Base-by-base conservation (phyloP, 2,113 vertebrate genomes). In the Poeciliopsis prolifica region DNA sequence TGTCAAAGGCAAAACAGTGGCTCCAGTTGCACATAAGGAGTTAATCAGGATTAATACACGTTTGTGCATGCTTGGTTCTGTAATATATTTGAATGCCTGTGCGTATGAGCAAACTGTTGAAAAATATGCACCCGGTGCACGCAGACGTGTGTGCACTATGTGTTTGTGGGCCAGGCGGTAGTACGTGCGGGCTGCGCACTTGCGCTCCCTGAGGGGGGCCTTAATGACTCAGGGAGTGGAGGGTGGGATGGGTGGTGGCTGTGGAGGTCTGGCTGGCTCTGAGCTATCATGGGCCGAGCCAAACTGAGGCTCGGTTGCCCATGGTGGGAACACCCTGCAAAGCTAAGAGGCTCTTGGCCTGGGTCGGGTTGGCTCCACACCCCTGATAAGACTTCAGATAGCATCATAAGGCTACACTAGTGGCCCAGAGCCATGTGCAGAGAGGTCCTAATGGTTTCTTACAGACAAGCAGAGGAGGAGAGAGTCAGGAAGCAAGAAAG, bases 191-290 rank as follows among this genome's bases (percentile, higher is more conserved):
- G 89, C 89, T 84, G 87, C 86, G 93, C 91, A 92, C 87, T 89
- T 83, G 77, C 65, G 85, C 79, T 94, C 92, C 93, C 94, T 71
- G 66, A 80, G 31, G 93, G 94, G 80, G 89, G 86, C 83, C 92
- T 77, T 95, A 95, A 96, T 94, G 93, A 92, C 89, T 90, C 62
- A 65, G 89, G 90, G 92, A 95, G 92, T 85, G 91, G 92, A 75
- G 74, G 83, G 82, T 82, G 35, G 51, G 74, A 74, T 72, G 84
- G 89, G 85, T 81, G 87, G 82, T 74, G 87, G 82, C 78, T 74
- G 54, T 72, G 79, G 84, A 87, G 88, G 81, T 88, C 88, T 82
- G 75, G 80, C 87, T 90, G 89, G 87, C 81, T 79, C 60, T 2
- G 33, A 70, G 83, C 87, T 83, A 89, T 78, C 65, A 14, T 4